Evolutionary conservation across 2,888 invertebrate species (phyloP), one percentile per base, ranked within the genome.

Genomic region (Lycaena phlaeas): DNA sequence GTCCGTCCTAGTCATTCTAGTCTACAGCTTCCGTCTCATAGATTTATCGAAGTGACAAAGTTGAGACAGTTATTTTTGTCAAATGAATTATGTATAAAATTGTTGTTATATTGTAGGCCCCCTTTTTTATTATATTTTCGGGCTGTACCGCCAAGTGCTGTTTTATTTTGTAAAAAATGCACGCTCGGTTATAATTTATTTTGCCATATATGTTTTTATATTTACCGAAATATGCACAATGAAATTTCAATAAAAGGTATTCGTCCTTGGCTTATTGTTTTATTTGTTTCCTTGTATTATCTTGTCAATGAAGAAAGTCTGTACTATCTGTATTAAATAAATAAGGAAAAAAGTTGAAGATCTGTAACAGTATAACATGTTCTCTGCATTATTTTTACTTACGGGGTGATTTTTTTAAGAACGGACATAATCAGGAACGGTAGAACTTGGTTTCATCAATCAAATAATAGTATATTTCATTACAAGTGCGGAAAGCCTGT

Each of bases 171-270:
- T 61, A 54, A 56, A 51, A 51, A 45, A 56, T 57, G 66, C 74
- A 73, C 76, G 75, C 74, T 71, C 68, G 52, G 52, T 69, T 64
- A 53, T 39, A 49, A 61, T 70, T 72, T 69, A 62, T 64, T 74
- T 74, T 68, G 74, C 74, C 68, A 72, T 74, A 68, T 30, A 11
- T 34, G 10, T 70, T 73, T 77, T 73, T 76, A 71, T 77, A 76
- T 70, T 64, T 74, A 77, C 73, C 62, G 66, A 72, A 70, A 70
- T 70, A 79, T 82, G 82, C 82, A 82, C 82, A 82, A 82, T 78
- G 69, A 74, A 72, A 68, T 64, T 68, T 71, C 68, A 78, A 78
- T 79, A 78, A 79, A 81, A 78, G 75, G 73, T 77, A 70, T 67
- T 76, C 71, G 67, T 73, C 79, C 78, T 79, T 78, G 51, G 10